Base-by-base conservation (phyloP, 1,140 invertebrate genomes). In the Bombus confusus region DNA sequence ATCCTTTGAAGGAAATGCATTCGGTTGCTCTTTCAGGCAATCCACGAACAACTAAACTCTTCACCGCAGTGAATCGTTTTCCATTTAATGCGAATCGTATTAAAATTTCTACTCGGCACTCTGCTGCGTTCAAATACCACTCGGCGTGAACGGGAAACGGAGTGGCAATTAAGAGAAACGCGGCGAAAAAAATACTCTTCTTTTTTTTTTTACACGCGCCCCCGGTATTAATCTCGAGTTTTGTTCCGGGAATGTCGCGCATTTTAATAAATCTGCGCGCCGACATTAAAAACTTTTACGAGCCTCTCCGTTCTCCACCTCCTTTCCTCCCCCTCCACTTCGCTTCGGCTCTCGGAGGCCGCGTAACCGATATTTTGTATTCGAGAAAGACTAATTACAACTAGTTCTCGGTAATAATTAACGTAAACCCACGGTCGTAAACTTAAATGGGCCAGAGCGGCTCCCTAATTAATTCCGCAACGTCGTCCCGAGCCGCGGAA, bases 331-430 rank as follows among this genome's bases (percentile, higher is more conserved):
- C 79, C 80, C 75, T 13, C 9, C 28, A n/a, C 18, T 25, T 3
- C 52, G 25, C 34, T 52, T 25, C 31, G 8, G 13, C 59, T 15
- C 18, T 62, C 78, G 1, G 13, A 22, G 37, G 43, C n/a, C 80
- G 80, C 80, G 86, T 84, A 91, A 88, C 78, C 84, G 84, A 91
- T 91, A 91, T 91, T 91, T 91, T 88, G 90, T 91, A 91, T 91
- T 91, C 88, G 89, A 71, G 89, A 82, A 80, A 90, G 89, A 90
- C 90, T 91, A 90, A 91, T 91, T 91, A 91, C 90, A 90, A 88
- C 90, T 91, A 91, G 87, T 91, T 90, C 88, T 68, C 86, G 81
- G 90, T 91, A 91, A 91, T 91, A 90, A 91, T 91, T 91, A 91
- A 91, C 90, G 87, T 91, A 90, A 90, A 88, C 83, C 85, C 86